Percentiles rank a stretch among this genome's conserved stretches.
These are phyloP conservation scores for Passer domesticus DNA, from an alignment of 2,113 vertebrate genomes.

Conservation along the genomic window DNA sequence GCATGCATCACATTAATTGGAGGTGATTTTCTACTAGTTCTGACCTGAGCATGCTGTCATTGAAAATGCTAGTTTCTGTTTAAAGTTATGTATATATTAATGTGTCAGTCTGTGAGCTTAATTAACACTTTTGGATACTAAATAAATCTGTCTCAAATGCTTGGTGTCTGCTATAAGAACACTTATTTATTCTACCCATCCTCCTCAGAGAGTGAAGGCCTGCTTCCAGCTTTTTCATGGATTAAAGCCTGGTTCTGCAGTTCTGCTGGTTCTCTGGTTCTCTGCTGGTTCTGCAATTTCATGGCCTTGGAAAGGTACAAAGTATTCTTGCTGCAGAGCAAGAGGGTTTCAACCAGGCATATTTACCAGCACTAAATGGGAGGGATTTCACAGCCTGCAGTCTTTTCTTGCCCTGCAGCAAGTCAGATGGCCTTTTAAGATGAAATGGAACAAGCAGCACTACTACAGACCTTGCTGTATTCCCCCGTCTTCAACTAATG, in stretches of 20 bases:
- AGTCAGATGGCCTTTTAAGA: background rate
- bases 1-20: fast-evolving
- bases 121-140: background rate
- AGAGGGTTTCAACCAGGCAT: background rate
- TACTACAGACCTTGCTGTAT: background rate
- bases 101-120: background rate
- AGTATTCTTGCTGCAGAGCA: background rate
- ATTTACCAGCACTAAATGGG: background rate
- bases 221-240: background rate
- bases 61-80: background rate
- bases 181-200: background rate
- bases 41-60: background rate
- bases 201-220: background rate
- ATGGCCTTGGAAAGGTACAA: background rate
- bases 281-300: background rate
- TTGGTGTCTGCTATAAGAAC: background rate
- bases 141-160: background rate
- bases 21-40: background rate
- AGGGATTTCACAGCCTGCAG: background rate
- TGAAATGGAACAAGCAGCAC: background rate
- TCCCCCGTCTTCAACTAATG: background rate
- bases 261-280: no score
- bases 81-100: background rate
- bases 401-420: background rate
- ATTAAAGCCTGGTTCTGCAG: background rate